Evolutionary conservation across 2,797 vertebrate genomes (phyloP), one percentile per base, ranked within the genome.

Genomic region (Sebastes kiyomatsui): DNA sequence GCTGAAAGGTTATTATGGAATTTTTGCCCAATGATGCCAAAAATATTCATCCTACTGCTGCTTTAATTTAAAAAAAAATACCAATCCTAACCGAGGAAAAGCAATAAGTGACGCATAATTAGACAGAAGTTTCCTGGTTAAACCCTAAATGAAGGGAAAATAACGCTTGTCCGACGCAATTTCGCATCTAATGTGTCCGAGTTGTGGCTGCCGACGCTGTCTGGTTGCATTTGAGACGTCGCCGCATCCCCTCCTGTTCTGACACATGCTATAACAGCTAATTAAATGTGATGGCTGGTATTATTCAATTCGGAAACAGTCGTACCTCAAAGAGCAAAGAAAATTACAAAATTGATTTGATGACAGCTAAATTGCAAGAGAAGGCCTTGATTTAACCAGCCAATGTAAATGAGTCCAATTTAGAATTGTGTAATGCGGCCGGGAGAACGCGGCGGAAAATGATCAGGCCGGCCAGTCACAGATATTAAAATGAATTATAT

Each of bases 401-500:
- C 96, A 96, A 97, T 97, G 97, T 97, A 97, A 98, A 98, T 98
- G 97, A 97, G 97, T 96, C 97, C 97, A 98, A 98, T 98, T 98
- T 98, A 97, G 96, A 96, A 96, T 97, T 96, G 96, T 97, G 97
- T 98, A 97, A 97, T 96, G 96, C 95, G 82, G 81, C 95, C 94
- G 96, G 96, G 96, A 96, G 97, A 97, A 97, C 96, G 97, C 95
- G 96, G 96, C 95, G 74, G 91, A 85, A 97, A 97, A 97, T 96
- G 97, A 97, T 98, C 97, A 96, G 97, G 97, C 97, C 96, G 97
- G 97, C 97, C 97, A 98, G 98, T 99, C 97, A 98, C 97, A 99
- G 97, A 99, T 98, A 99, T 99, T 99, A 99, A 99, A 99, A 99
- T 98, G 97, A 99, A 99, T 99, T 97, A 99, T 98, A 97, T 99